phyloP scores from a whole-genome alignment of 2,113 vertebrate genomes.

The Leucoraja erinaceus region DNA sequence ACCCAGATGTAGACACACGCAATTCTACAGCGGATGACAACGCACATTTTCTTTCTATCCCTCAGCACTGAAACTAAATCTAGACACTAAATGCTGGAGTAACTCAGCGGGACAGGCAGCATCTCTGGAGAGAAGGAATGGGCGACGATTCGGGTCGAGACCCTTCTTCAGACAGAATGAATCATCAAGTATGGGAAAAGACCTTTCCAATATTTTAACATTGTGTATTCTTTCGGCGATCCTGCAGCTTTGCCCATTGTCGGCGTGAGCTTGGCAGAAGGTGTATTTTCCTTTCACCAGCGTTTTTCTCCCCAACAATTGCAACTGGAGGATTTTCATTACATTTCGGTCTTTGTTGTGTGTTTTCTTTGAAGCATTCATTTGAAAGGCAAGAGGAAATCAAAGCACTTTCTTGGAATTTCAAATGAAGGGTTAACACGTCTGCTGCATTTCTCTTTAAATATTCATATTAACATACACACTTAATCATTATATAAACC shows the following conservation, averaged over 20 bases:
- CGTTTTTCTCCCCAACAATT: not conserved
- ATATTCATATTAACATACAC: not conserved
- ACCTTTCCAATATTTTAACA: not conserved
- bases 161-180: no score
- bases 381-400: not conserved
- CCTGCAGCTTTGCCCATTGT: not conserved
- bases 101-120: no score
- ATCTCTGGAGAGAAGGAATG: no score
- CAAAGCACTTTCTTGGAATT: not conserved
- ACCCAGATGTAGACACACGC: not conserved
- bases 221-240: not conserved
- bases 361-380: conserved; percentile 13
- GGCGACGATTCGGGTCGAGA: no score
- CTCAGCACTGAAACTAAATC: not conserved
- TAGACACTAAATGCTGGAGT: no score
- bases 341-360: not conserved
- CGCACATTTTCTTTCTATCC: not conserved
- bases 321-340: not conserved
- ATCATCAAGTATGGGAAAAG: not conserved
- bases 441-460: not conserved
- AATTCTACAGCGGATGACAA: not conserved
- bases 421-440: not conserved
- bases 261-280: not conserved
- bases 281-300: not conserved
- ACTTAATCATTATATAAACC: not conserved